Evolutionary conservation across 2,888 invertebrate species (phyloP).

Genomic region (Drosophila anomelani): DNA sequence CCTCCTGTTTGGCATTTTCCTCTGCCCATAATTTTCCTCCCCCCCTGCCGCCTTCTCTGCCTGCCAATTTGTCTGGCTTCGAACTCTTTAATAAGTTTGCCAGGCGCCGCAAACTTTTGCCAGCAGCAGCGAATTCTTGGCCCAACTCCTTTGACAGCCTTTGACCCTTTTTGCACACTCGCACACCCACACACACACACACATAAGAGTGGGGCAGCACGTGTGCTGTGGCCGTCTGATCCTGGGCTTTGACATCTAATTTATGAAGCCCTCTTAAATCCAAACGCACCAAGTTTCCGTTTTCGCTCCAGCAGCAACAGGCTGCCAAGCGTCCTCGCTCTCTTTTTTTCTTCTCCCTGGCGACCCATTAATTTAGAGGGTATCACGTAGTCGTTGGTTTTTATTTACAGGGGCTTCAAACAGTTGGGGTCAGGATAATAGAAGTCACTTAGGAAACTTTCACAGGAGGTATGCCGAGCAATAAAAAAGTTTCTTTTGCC

Average conservation of each 20-base stretch:
- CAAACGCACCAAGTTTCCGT: slow-evolving; percentile 15
- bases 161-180: slow-evolving; percentile 62
- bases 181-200: not conserved
- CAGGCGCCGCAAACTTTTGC: slow-evolving; percentile 41
- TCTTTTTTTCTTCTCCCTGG: slow-evolving; percentile 4
- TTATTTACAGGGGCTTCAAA: slow-evolving; percentile 17
- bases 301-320: slow-evolving; percentile 38
- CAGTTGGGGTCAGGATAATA: slow-evolving; percentile 8
- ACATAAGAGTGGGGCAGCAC: not conserved
- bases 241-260: slow-evolving; percentile 73
- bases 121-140: slow-evolving; percentile 19
- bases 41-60: not conserved
- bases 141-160: slow-evolving; percentile 46
- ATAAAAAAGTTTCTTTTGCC: slow-evolving; percentile 9
- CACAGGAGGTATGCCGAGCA: slow-evolving; percentile 1
- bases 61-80: slow-evolving; percentile 52
- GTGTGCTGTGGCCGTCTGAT: slow-evolving; percentile 53
- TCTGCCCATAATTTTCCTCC: not conserved
- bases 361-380: slow-evolving; percentile 26
- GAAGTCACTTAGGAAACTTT: slow-evolving; percentile 7
- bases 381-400: slow-evolving; percentile 32
- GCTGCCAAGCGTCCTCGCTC: slow-evolving; percentile 4
- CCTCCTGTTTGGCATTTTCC: not conserved
- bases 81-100: slow-evolving; percentile 54
- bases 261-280: slow-evolving; percentile 67